Evolutionary conservation across 2,888 invertebrate genomes (phyloP).

Genomic region (Bombylius major): DNA sequence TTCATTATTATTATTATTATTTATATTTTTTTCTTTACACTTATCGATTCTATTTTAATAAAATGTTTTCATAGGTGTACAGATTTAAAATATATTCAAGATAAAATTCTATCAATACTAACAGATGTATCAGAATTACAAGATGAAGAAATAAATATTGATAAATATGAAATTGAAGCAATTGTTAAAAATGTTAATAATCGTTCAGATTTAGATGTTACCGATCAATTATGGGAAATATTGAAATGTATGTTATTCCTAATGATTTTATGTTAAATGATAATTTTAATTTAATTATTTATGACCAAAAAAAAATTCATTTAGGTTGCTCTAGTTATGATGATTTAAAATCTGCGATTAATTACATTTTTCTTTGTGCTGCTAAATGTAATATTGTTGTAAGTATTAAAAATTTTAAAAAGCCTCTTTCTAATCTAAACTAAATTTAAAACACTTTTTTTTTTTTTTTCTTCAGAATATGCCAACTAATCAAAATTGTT

Average conservation of each 20-base stretch:
- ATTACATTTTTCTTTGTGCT: conserved; percentile 31
- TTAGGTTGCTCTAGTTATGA: conserved; percentile 30
- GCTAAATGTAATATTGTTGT: conserved; percentile 34
- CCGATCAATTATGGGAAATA: conserved; percentile 33
- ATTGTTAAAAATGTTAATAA: conserved; percentile 26
- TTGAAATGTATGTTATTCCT: conserved; percentile 24
- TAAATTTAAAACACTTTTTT: neutral
- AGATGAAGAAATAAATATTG: conserved; percentile 16
- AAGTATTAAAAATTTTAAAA: conserved; percentile 12
- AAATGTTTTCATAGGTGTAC: neutral
- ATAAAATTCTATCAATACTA: conserved; percentile 26
- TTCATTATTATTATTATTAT: neutral
- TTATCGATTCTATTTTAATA: neutral
- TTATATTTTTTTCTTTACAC: neutral
- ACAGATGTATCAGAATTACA: conserved; percentile 24
- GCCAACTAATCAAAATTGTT: conserved; percentile 32
- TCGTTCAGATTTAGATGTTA: conserved; percentile 26
- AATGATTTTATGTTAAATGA: neutral
- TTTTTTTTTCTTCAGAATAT: conserved; percentile 24
- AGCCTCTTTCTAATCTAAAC: neutral
- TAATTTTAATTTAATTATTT: conserved; percentile 1
- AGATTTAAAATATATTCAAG: conserved; percentile 25
- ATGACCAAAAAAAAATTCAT: neutral
- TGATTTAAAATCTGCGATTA: conserved; percentile 29
- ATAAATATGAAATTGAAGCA: conserved; percentile 27